These are phyloP conservation scores for Microctonus hyperodae DNA, from an alignment of 2,888 invertebrate species.

Conservation along the genomic window DNA sequence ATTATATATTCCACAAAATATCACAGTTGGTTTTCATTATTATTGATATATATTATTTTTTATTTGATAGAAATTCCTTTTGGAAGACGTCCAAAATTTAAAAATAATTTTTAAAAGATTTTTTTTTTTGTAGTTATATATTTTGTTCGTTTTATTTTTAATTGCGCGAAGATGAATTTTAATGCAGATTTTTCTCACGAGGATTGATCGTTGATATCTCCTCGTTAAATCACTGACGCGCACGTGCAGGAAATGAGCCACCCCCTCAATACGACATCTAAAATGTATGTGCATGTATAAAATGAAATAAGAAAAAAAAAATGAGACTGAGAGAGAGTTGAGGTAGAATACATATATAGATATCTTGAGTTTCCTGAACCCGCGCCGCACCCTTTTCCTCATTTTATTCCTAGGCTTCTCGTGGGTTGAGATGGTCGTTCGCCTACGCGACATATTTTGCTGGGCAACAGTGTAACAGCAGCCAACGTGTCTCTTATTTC, in stretches of 20 bases:
- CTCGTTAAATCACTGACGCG: background rate
- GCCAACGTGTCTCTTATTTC: constrained; percentile 17
- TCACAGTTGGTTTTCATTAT: background rate
- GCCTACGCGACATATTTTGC: constrained; percentile 44
- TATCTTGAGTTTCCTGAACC: constrained; percentile 36
- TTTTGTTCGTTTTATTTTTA: background rate
- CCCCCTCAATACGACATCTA: constrained; percentile 2
- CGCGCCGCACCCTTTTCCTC: constrained; percentile 46
- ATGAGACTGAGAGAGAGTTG: background rate
- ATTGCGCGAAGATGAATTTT: background rate
- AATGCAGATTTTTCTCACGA: background rate
- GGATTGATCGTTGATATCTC: background rate
- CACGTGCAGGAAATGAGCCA: constrained; percentile 8
- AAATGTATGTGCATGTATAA: background rate
- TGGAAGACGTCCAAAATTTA: no score
- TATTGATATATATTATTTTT: background rate
- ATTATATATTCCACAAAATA: background rate
- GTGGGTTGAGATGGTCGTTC: constrained; percentile 44
- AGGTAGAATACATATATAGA: background rate
- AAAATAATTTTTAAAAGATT: background rate
- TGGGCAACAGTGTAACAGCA: constrained; percentile 8
- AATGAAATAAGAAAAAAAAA: background rate
- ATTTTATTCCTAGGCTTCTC: constrained; percentile 32
- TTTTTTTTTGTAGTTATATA: background rate
- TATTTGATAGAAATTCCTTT: no score